Evolutionary conservation across 1,140 invertebrate genomes (phyloP), one percentile per base, ranked within the genome.

Genomic region (Wiebesia pumilae): DNA sequence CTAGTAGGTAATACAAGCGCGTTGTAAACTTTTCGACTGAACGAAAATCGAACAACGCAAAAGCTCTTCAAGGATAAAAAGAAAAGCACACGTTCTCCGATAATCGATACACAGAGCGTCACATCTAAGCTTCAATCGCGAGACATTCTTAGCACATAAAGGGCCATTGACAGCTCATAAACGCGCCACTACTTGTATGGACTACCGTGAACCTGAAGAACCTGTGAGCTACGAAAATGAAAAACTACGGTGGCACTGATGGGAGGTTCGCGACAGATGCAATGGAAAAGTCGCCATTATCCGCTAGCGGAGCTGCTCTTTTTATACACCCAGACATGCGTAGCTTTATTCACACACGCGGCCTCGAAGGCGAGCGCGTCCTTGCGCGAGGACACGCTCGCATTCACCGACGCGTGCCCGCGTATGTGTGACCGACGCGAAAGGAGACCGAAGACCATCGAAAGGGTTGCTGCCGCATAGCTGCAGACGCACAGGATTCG

Each of bases 41-140:
- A 19, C 40, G 12, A 21, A 7, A 21, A 16, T n/a, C 0, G 35
- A 27, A n/a, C 30, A 27, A 30, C 14, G 16, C 38, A 69, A 67
- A 33, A 73, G 81, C 30, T 62, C 51, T 62, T 51, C 3, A 30
- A 12, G 1, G 33, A 38, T 43, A 82, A 83, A 62, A 47, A 47
- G 35, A 77, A 84, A 33, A 33, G 35, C n/a, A 47, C 1, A 10
- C 75, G 21, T 54, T 14, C 33, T 12, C 58, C 73, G 10, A 79
- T 85, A 85, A 85, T 85, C 84, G 84, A 85, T 71, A 71, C 14
- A 79, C 16, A 78, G 54, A 40, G 40, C 35, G 51, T 54, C 47
- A 16, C n/a, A 12, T 0, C 80, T 30, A 33, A 30, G 71, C 65
- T 82, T 58, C 47, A 51, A 58, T 58, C 14, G 30, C 14, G 33